These are phyloP conservation scores for Leucopternis melanops DNA, from an alignment of 2,113 vertebrate species.

Conservation along the genomic window DNA sequence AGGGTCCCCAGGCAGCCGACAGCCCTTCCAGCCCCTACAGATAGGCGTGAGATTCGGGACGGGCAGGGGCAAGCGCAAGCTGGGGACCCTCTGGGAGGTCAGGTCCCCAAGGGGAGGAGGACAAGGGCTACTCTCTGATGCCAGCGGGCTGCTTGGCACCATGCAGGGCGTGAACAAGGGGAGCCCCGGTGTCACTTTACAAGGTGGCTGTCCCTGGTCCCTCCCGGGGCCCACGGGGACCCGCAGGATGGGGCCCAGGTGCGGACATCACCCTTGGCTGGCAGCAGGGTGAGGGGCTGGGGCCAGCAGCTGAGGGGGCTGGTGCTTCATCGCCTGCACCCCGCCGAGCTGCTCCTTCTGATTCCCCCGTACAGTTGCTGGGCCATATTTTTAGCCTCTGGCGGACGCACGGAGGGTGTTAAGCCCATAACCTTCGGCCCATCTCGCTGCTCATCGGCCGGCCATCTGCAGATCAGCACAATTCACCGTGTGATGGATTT, in stretches of 20 bases:
- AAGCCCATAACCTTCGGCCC: constrained; percentile 54
- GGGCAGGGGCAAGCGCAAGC: neutral
- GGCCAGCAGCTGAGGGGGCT: neutral
- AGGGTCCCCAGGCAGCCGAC: neutral
- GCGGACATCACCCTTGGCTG: neutral
- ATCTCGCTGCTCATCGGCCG: neutral
- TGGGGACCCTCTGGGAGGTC: neutral
- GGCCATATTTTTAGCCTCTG: constrained; percentile 49
- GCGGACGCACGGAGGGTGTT: neutral
- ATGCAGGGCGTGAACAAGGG: neutral
- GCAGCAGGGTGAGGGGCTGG: neutral
- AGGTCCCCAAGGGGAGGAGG: neutral
- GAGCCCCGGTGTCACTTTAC: constrained; percentile 16
- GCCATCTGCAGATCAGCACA: constrained; percentile 55
- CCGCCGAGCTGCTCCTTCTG: neutral
- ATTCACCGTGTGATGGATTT: neutral
- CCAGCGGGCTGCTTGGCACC: neutral
- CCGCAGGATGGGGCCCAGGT: neutral
- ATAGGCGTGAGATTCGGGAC: fast-evolving
- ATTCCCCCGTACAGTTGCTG: neutral
- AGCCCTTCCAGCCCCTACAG: neutral
- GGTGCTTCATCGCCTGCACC: fast-evolving
- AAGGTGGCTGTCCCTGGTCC: neutral
- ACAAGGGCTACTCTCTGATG: neutral
- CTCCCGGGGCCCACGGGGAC: neutral